Evolutionary conservation across 2,797 vertebrate species (phyloP).

Genomic region (Lutjanus argentimaculatus): DNA sequence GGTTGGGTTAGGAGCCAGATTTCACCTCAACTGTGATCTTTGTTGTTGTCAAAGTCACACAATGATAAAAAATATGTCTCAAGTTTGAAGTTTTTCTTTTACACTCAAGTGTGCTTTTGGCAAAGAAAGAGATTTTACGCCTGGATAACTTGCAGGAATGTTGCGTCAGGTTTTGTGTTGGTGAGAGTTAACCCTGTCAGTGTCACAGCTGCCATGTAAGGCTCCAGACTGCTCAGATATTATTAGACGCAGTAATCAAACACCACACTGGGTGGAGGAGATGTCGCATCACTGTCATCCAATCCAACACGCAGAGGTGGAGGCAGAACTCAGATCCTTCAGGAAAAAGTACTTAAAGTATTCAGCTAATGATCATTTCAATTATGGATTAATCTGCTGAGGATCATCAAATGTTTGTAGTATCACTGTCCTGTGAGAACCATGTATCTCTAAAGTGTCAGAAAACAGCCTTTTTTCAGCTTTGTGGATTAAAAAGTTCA

Average conservation of each 20-base stretch:
- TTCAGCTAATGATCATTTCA: no score
- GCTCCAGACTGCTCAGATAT: constrained; percentile 17
- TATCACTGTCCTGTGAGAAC: no score
- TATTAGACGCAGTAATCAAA: constrained; percentile 20
- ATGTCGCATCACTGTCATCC: neutral
- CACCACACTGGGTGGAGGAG: neutral
- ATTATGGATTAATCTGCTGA: no score
- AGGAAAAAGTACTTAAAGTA: no score
- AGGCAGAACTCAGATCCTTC: neutral
- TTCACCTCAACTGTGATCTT: no score
- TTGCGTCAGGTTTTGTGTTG: neutral
- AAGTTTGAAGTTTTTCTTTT: neutral
- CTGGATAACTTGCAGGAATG: neutral
- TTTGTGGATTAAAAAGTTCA: no score
- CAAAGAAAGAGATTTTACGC: neutral
- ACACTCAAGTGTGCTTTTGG: neutral
- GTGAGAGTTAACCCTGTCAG: neutral
- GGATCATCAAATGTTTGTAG: no score
- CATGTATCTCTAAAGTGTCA: no score
- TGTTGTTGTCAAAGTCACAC: no score
- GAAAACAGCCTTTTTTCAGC: no score
- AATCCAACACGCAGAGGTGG: neutral
- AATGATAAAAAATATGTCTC: neutral
- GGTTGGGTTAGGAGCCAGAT: no score
- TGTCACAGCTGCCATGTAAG: constrained; percentile 5